Percentiles rank a stretch among this genome's conserved stretches.
Conservation (phyloP, 1,140 invertebrate species). For the Achatina immaculata region DNA sequence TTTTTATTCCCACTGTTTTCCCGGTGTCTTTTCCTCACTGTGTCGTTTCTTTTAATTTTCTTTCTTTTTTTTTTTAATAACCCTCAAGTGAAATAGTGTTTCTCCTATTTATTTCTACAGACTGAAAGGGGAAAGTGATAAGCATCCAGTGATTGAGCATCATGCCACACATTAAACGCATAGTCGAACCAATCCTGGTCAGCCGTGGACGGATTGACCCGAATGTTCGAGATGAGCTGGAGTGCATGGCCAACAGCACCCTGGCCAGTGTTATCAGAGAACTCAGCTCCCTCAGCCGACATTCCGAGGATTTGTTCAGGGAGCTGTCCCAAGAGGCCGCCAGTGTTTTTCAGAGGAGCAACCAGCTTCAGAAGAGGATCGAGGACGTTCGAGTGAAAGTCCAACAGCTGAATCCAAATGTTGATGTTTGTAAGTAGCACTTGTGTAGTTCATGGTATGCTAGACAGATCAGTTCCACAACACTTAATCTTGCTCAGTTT, state of each 20-base stretch:
- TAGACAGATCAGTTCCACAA: too few species aligned
- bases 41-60: too few species aligned
- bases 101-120: too few species aligned
- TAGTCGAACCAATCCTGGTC: constrained; percentile 93
- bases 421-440: constrained; percentile 85
- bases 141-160: neutral
- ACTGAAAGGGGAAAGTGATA: neutral
- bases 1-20: too few species aligned
- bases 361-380: constrained; percentile 89
- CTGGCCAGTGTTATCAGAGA: constrained; percentile 92
- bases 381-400: constrained; percentile 94
- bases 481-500: too few species aligned
- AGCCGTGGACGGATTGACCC: constrained; percentile 87
- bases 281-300: constrained; percentile 91
- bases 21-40: too few species aligned
- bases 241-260: constrained; percentile 97
- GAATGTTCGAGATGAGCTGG: constrained; percentile 88
- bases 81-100: too few species aligned
- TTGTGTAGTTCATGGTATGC: too few species aligned
- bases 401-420: constrained; percentile 93
- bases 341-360: constrained; percentile 85
- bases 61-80: too few species aligned
- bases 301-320: constrained; percentile 97
- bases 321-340: constrained; percentile 91
- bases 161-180: constrained; percentile 96